Evolutionary conservation across 2,797 vertebrate species (phyloP).

Genomic region (Ara ararauna): DNA sequence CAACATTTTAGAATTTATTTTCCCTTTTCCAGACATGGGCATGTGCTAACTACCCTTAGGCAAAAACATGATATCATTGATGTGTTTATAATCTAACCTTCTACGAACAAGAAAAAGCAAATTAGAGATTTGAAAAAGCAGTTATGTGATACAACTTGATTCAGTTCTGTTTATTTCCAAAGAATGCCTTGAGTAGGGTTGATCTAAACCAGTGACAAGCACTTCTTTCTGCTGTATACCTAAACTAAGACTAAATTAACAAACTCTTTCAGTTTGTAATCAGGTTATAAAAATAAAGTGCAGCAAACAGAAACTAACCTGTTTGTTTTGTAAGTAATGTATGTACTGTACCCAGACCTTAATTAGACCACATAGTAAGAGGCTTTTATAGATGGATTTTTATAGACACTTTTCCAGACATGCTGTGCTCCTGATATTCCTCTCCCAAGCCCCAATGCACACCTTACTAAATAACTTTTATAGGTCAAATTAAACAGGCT

Average conservation of each 20-base stretch:
- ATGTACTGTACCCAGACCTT: conserved; percentile 39
- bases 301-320: conserved; percentile 60
- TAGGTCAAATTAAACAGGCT: conserved; percentile 54
- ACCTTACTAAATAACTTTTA: conserved; percentile 65
- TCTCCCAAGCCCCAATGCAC: conserved; percentile 27
- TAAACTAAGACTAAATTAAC: conserved; percentile 51
- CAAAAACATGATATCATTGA: conserved; percentile 4
- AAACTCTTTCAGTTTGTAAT: conserved; percentile 69
- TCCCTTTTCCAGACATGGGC: background rate
- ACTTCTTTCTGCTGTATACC: conserved; percentile 35
- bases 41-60: background rate
- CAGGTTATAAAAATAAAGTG: conserved; percentile 74
- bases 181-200: background rate
- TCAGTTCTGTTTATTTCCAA: conserved; percentile 50
- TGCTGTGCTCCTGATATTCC: conserved; percentile 40
- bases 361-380: conserved; percentile 66
- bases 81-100: conserved; percentile 44
- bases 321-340: conserved; percentile 58
- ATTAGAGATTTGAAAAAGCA: conserved; percentile 14
- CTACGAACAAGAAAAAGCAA: conserved; percentile 19
- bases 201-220: conserved; percentile 44
- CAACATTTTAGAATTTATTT: background rate
- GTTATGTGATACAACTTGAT: conserved; percentile 27
- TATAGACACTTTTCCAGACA: conserved; percentile 62
- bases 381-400: conserved; percentile 49